Evolutionary conservation across 1,140 invertebrate genomes (phyloP).

Genomic region (Hypsibius dujardini): DNA sequence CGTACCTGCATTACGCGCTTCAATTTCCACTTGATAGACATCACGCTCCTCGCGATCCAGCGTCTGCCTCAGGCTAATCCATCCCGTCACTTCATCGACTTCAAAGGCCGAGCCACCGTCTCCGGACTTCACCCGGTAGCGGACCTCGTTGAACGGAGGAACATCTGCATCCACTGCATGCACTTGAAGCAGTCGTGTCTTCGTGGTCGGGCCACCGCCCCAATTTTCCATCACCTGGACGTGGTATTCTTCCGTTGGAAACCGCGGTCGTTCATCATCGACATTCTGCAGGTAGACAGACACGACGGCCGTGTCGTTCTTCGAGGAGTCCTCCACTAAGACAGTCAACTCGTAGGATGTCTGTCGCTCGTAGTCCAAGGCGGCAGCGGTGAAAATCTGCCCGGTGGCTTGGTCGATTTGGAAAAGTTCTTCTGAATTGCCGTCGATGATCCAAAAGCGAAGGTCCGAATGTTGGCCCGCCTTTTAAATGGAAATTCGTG

Average conservation of each 20-base stretch:
- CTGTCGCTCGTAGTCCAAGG: conserved; percentile 74
- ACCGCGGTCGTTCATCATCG: conserved; percentile 82
- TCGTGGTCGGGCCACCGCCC: too few relatives aligned
- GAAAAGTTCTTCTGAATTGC: conserved; percentile 38
- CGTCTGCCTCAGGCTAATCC: conserved; percentile 57
- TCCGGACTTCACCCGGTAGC: conserved; percentile 78
- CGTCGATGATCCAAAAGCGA: conserved; percentile 29
- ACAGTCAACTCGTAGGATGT: conserved; percentile 61
- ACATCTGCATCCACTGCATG: conserved; percentile 71
- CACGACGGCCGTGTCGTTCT: conserved; percentile 50
- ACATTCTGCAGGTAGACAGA: conserved; percentile 57
- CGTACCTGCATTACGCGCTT: conserved; percentile 75
- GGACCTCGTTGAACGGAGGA: conserved; percentile 67
- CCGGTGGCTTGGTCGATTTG: conserved; percentile 73
- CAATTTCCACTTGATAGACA: conserved; percentile 57
- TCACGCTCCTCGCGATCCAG: conserved; percentile 62
- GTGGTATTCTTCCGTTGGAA: conserved; percentile 70
- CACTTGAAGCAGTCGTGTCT: conserved; percentile 37
- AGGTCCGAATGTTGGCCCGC: conserved; percentile 23
- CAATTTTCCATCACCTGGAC: conserved; percentile 68
- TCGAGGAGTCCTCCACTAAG: conserved; percentile 57
- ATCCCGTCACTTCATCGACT: conserved; percentile 69
- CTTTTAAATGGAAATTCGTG: too few relatives aligned
- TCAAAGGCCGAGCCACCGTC: conserved; percentile 53
- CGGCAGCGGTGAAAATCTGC: conserved; percentile 66